Base-by-base conservation (phyloP, 2,888 invertebrate genomes). In the Meghimatium bilineatum region DNA sequence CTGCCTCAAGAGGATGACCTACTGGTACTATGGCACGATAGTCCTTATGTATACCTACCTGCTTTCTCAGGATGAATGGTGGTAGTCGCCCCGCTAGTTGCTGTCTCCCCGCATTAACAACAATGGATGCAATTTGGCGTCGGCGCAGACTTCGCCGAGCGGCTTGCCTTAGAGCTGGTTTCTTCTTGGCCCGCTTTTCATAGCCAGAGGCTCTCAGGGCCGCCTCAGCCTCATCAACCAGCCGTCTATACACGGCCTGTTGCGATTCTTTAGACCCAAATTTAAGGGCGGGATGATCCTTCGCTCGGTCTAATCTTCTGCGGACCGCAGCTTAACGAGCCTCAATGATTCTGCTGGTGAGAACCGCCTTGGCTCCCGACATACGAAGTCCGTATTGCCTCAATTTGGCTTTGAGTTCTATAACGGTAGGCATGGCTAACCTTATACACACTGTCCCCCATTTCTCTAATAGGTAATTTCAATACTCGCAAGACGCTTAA, bases 361-460 rank as follows among this genome's bases (percentile, higher is more conserved):
- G 63, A 63, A 63, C 63, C 3, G 69, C 69, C 36, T 69, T 69
- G 6, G 6, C 20, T 20, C 36, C 69, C 36, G 69, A 69, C 36
- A 69, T 36, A 36, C 36, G 69, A 23, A 69, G 69, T 2, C 69
- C 69, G 36, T 69, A 69, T 69, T 36, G 69, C 69, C 36, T 36
- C 6, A 34, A 17, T 36, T 17, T 69, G 26, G 69, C 36, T 69
- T 36, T 69, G 1, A 69, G 69, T 23, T 69, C 69, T 69, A 36
- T 5, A 12, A 44, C 44, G 12, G 44, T 44, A 8, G 44, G 44
- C 44, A 44, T 44, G 44, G 44, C 6, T 12, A 8, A 5, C 5
- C 44, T 44, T 44, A 44, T 44, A 44, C 44, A 12, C 12, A 44
- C n/a, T 44, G 44, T 8, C 5, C 44, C 5, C 44, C 63, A n/a